Evolutionary conservation across 2,797 vertebrate genomes (phyloP), one percentile per base, ranked within the genome.

Genomic region (Merluccius polli): DNA sequence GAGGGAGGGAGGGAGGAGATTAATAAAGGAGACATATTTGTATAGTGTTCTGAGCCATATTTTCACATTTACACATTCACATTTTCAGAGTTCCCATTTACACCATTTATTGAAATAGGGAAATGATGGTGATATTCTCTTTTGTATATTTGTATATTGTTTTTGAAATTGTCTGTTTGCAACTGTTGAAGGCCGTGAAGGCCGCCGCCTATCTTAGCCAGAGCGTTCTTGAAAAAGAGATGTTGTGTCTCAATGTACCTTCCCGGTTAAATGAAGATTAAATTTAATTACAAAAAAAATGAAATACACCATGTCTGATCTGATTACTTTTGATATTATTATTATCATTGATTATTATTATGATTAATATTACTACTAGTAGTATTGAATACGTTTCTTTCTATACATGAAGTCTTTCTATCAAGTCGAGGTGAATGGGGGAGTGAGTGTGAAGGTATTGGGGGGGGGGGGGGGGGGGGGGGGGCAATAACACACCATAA

Each of bases 401-500:
- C 13, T 36, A 77, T 83, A 11, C 7, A n/a, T n/a, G 18, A 59
- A 59, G 12, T 48, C 16, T 48, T 48, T 48, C 5, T 41, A 48
- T 48, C 44, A 18, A 4, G 44, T 32, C 52, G 35, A 30, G 73
- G 76, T 35, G 36, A 29, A 11, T 30, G 72, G 21, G 27, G 15
- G 9, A 12, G 30, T 59, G 21, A 4, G 44, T 52, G 27, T 48
- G 1, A 6, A 16, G 69, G 33, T 31, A 52, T 27, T 31, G 24
- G 11, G 27, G 27, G 29, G n/a, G 1, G 38, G 79, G 72, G 72
- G n/a, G 70, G 35, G 84, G 59, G 38, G 77, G 33, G 84, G 52
- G 44, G 77, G 73, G 73, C 80, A 81, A 87, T 83, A 90, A 84
- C 74, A 87, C 74, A 79, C 78, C 52, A 76, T 36, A 67, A 70